These are phyloP conservation scores for Laupala kohalensis DNA, from an alignment of 1,140 invertebrate genomes.

Conservation along the genomic window DNA sequence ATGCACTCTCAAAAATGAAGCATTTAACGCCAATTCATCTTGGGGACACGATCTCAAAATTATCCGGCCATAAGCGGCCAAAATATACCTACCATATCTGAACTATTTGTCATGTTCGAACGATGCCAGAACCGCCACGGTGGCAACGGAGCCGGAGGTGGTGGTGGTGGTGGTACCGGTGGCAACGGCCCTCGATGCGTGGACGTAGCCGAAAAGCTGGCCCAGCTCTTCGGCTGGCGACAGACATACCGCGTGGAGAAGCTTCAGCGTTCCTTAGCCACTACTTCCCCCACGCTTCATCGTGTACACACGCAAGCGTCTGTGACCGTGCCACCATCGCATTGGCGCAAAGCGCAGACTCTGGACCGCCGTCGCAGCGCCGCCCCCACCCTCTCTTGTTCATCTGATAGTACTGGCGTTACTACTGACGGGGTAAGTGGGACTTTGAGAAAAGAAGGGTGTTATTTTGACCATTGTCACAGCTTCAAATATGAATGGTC, in stretches of 20 bases:
- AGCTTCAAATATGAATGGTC: not conserved
- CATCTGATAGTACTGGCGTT: not conserved
- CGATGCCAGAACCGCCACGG: not conserved
- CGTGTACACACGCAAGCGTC: not conserved
- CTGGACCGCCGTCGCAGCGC: not conserved
- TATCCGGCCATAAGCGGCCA: not conserved
- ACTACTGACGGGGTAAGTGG: not conserved
- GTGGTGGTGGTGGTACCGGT: slow-evolving; percentile 7
- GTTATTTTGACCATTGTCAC: not conserved
- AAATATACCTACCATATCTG: not conserved
- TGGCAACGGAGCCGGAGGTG: not conserved
- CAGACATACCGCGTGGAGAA: slow-evolving; percentile 63
- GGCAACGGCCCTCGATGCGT: slow-evolving; percentile 27
- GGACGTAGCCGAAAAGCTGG: slow-evolving; percentile 53
- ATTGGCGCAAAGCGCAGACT: not conserved
- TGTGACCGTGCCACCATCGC: too few species aligned
- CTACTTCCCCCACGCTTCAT: not conserved
- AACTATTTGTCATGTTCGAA: not conserved
- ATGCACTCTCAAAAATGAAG: too few species aligned
- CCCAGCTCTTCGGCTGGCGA: slow-evolving; percentile 55
- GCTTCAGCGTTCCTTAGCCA: slow-evolving; percentile 35
- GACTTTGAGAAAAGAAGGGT: not conserved
- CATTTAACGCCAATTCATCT: too few species aligned
- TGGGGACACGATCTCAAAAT: too few species aligned
- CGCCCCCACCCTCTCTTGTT: not conserved